Evolutionary conservation across 2,113 vertebrate species (phyloP), one percentile per base, ranked within the genome.

Genomic region (Ranitomeya imitator): DNA sequence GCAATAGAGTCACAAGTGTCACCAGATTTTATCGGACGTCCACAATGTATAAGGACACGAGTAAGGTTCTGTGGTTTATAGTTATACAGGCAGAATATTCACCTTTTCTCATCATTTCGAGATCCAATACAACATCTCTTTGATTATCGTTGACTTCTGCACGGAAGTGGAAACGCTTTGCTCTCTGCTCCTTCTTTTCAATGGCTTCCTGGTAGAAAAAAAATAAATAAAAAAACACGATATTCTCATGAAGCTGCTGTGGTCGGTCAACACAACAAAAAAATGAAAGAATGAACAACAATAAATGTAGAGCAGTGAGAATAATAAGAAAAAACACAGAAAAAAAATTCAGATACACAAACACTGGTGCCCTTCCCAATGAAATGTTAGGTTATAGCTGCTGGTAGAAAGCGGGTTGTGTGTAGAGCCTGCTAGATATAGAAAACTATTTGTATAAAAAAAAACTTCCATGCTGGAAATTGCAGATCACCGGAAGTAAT

Each of bases 151-250:
- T 96, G 81, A 95, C 96, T 90, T 99, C 98, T 0, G 94, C 94
- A 16, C 95, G 94, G 92, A 99, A 99, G 90, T 99, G 97, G 85
- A 99, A 99, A 51, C 98, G 96, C 78, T 96, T 96, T 8, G 98
- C 98, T 93, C 98, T 94, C 91, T 99, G 98, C 86, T 99, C 98
- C 91, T 99, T 99, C 86, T 94, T 97, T 93, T 99, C 97, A 11
- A 99, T 97, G 1, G 98, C 98, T 92, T 99, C 98, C 98, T 99
- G 91, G 9, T 76, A 90, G 90, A 90, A 79, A 57, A 31, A 90
- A 16, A n/a, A 23, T 90, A 16, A 16, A 18, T 45, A 16, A 76
- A 52, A 52, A 61, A 19, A 3, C 13, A 79, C 15, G 13, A 31
- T 31, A 79, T 6, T 6, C 18, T 16, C 15, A 2, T 74, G 31